These are phyloP conservation scores for Microctenopoma steveboyesi DNA, from an alignment of 2,797 vertebrate species.

Conservation along the genomic window DNA sequence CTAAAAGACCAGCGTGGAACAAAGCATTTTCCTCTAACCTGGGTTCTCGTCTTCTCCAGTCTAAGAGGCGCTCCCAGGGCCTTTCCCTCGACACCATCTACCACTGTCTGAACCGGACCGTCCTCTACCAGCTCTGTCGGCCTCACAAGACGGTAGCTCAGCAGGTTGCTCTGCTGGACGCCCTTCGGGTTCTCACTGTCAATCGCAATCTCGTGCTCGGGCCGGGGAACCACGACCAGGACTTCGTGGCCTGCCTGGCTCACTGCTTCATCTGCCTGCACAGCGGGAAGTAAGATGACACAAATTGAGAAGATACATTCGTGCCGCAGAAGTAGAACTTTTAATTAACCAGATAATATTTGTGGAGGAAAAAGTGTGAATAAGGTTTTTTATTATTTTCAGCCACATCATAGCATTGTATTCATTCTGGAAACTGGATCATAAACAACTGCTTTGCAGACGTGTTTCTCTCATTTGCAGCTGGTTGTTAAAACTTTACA, in stretches of 20 bases:
- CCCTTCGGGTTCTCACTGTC: slow-evolving; percentile 93
- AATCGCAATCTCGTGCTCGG: slow-evolving; percentile 97
- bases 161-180: slow-evolving; percentile 96
- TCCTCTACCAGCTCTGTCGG: slow-evolving; percentile 96
- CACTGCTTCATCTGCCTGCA: slow-evolving; percentile 97
- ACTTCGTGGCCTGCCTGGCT: slow-evolving; percentile 96
- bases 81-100: slow-evolving; percentile 95
- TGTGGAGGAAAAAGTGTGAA: too few species aligned
- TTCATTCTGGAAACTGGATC: too few species aligned
- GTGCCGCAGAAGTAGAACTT: too few species aligned
- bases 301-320: too few species aligned
- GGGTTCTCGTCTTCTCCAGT: slow-evolving; percentile 74
- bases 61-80: slow-evolving; percentile 95
- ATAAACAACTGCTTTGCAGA: too few species aligned
- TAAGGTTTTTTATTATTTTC: too few species aligned
- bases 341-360: too few species aligned
- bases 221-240: slow-evolving; percentile 97
- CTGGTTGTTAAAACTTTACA: too few species aligned
- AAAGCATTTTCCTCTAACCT: neutral
- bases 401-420: too few species aligned
- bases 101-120: slow-evolving; percentile 97
- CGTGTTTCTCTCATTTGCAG: too few species aligned
- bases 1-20: neutral
- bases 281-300: slow-evolving; percentile 87
- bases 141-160: slow-evolving; percentile 97